phyloP scores from a whole-genome alignment of 2,888 invertebrate genomes.

The Latheticus oryzae region DNA sequence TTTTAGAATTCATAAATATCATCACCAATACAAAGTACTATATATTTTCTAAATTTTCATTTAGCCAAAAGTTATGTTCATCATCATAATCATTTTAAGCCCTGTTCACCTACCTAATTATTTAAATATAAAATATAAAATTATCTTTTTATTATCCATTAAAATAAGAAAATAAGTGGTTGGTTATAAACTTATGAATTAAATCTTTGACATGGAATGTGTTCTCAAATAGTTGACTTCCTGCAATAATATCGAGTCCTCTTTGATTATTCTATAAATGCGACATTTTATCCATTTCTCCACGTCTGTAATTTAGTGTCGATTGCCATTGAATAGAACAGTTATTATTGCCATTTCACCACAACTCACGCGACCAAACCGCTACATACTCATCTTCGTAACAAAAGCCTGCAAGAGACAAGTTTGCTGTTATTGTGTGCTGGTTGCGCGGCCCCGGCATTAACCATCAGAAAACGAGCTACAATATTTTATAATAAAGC shows the following conservation, averaged over 20 bases:
- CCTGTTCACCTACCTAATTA: too few relatives aligned
- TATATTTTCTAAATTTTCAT: too few relatives aligned
- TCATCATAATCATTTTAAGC: too few relatives aligned
- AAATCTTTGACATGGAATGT: conserved; percentile 1
- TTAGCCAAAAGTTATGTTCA: too few relatives aligned
- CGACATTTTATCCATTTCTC: conserved; percentile 8
- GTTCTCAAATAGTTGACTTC: not conserved
- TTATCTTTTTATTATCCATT: too few relatives aligned
- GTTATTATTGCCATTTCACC: conserved; percentile 28
- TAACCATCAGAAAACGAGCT: conserved; percentile 35
- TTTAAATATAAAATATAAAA: too few relatives aligned
- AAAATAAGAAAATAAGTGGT: too few relatives aligned
- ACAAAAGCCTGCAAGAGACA: conserved; percentile 32
- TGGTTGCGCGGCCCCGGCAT: conserved; percentile 33
- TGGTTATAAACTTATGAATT: too few relatives aligned
- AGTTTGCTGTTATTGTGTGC: conserved; percentile 21
- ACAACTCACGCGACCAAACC: conserved; percentile 14
- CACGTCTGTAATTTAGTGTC: conserved; percentile 16
- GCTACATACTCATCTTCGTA: conserved; percentile 8
- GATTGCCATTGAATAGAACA: conserved; percentile 10
- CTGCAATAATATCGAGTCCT: not conserved
- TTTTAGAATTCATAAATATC: too few relatives aligned
- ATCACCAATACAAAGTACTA: too few relatives aligned
- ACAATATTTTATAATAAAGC: conserved; percentile 61
- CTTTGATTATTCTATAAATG: not conserved